phyloP scores from a whole-genome alignment of 2,113 vertebrate species.

The Shinisaurus crocodilurus region DNA sequence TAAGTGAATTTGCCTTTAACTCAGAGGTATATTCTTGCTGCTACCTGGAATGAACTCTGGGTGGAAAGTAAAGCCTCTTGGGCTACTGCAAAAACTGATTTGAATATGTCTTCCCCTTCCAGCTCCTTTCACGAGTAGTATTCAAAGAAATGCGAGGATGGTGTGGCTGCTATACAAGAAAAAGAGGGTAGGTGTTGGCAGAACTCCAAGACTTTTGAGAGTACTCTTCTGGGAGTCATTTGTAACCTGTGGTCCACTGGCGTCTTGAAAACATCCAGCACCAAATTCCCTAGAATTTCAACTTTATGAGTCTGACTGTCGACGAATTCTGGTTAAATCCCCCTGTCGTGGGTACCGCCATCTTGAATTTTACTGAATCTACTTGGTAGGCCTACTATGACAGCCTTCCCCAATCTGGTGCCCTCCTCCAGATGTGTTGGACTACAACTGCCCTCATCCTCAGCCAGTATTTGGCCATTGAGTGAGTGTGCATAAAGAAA shows the following conservation, averaged over 20 bases:
- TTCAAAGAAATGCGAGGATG: conserved; percentile 88
- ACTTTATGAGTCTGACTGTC: not conserved
- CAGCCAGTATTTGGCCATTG: not conserved
- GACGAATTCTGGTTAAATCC: not conserved
- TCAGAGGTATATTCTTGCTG: not conserved
- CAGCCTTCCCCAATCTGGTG: not conserved
- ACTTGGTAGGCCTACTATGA: not conserved
- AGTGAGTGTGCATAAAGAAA: not conserved
- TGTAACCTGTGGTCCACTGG: not conserved
- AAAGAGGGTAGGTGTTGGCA: conserved; percentile 80
- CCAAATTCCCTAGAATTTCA: not conserved
- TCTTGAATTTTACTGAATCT: not conserved
- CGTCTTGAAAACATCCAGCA: not conserved
- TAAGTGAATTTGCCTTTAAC: not conserved
- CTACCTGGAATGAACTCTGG: too few relatives aligned
- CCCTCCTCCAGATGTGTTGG: too few relatives aligned
- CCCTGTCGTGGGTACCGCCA: not conserved
- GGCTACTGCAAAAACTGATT: not conserved
- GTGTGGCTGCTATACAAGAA: conserved; percentile 72
- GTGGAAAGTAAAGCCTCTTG: not conserved
- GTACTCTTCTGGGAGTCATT: not conserved
- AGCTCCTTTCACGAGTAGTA: conserved; percentile 90
- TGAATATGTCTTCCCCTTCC: conserved; percentile 22
- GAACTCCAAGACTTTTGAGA: not conserved
- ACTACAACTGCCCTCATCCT: not conserved